These are phyloP conservation scores for Nothobranchius kuhntae DNA, from an alignment of 2,113 vertebrate genomes.

Conservation along the genomic window DNA sequence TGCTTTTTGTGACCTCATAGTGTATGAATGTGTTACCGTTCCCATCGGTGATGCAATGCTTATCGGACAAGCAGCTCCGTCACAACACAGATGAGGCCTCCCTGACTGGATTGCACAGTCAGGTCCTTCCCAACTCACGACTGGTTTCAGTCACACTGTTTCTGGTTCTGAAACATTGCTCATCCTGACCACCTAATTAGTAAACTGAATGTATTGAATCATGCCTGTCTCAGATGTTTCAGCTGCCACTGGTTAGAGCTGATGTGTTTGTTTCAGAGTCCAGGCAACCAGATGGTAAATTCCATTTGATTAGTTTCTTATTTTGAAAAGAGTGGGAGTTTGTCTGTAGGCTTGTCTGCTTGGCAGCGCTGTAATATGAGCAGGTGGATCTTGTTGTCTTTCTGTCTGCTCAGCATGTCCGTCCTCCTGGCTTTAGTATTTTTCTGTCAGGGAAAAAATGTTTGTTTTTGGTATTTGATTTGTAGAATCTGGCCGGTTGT, in stretches of 20 bases:
- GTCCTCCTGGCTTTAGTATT: conserved; percentile 27
- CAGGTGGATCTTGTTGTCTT: conserved; percentile 62
- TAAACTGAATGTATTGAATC: conserved; percentile 9
- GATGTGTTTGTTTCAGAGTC: conserved; percentile 22
- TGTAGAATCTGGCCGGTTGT: conserved; percentile 38
- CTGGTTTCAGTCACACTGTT: conserved; percentile 20
- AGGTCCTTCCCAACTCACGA: neutral
- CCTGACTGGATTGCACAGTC: conserved; percentile 15
- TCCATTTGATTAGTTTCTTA: conserved; percentile 5
- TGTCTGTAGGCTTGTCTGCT: conserved; percentile 50
- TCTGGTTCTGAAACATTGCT: conserved; percentile 13
- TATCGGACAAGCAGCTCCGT: conserved; percentile 41
- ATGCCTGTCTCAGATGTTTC: conserved; percentile 13
- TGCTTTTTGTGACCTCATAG: conserved; percentile 13
- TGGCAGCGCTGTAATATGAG: conserved; percentile 49
- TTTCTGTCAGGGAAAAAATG: conserved; percentile 40
- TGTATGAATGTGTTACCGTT: conserved; percentile 24
- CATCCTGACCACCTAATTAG: conserved; percentile 16
- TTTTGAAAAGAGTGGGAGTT: conserved; percentile 13
- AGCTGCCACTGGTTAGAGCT: conserved; percentile 9
- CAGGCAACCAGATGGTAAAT: conserved; percentile 15
- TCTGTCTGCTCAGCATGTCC: conserved; percentile 56
- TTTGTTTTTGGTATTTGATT: conserved; percentile 50
- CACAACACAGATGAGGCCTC: conserved; percentile 17
- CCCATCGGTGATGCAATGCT: conserved; percentile 43